Evolutionary conservation across 2,113 vertebrate genomes (phyloP).

Genomic region (Phainopepla nitens): DNA sequence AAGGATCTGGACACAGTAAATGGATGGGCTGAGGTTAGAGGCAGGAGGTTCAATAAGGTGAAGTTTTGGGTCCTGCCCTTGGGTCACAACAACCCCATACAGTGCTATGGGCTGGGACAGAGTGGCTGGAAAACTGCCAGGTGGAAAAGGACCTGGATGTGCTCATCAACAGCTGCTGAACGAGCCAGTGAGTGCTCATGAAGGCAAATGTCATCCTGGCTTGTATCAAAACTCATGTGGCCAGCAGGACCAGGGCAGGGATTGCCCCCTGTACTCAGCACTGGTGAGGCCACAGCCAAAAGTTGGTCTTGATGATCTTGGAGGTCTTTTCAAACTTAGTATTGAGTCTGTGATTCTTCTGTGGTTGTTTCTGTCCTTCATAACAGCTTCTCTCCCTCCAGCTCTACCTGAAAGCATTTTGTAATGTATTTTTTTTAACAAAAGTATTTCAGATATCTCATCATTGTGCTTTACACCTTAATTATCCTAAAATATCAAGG

Average conservation of each 20-base stretch:
- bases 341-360: background rate
- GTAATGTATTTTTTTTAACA: background rate
- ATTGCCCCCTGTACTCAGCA: background rate
- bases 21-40: background rate
- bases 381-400: background rate
- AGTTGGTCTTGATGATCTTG: background rate
- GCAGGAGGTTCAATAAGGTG: background rate
- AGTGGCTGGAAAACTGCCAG: background rate
- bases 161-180: background rate
- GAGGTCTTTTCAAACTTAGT: background rate
- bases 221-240: background rate
- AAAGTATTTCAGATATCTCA: background rate
- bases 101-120: background rate
- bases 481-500: background rate
- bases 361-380: background rate
- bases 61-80: background rate
- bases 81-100: background rate
- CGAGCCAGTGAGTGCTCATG: fast-evolving
- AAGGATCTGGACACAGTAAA: background rate
- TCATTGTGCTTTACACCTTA: background rate
- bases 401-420: background rate
- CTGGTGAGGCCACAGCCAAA: background rate
- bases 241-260: background rate
- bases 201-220: background rate
- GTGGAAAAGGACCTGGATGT: background rate